Conservation (phyloP, 2,797 vertebrate genomes). For the Martes flavigula region DNA sequence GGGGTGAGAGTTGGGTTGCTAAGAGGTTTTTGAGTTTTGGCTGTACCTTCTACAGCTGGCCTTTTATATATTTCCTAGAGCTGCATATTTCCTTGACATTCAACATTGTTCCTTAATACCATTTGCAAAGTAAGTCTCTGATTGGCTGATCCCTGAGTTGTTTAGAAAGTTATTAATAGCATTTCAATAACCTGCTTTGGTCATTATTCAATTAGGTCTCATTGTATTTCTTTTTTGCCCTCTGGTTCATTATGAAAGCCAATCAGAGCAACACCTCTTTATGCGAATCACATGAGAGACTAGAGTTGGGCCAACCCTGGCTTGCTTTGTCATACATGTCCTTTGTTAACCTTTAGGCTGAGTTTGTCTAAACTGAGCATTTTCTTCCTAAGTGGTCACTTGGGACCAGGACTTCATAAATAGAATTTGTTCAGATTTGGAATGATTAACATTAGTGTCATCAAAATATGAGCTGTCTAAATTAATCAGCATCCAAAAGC, state of each 20-base stretch:
- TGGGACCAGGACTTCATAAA: not conserved
- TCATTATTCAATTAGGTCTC: constrained; percentile 62
- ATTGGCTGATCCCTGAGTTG: constrained; percentile 59
- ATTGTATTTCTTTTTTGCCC: constrained; percentile 35
- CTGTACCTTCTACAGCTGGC: not conserved
- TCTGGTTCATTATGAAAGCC: not conserved
- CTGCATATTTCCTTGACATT: not conserved
- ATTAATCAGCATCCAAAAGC: not conserved
- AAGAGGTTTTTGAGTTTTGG: constrained; percentile 46
- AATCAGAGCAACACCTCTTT: not conserved
- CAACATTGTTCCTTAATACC: constrained; percentile 48
- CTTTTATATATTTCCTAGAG: constrained; percentile 58
- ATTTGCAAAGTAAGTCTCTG: constrained; percentile 12
- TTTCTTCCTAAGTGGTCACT: constrained; percentile 20
- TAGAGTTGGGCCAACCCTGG: not conserved
- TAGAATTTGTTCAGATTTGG: not conserved
- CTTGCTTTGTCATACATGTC: not conserved
- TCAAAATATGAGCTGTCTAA: not conserved
- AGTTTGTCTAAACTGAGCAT: not conserved
- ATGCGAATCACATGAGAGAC: not conserved
- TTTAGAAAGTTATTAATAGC: constrained; percentile 68
- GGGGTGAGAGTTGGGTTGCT: not conserved
- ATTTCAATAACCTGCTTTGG: constrained; percentile 35
- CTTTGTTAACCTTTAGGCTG: constrained; percentile 1
- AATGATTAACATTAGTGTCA: not conserved